phyloP scores from a whole-genome alignment of 2,797 vertebrate genomes.

The Anabacerthia variegaticeps region DNA sequence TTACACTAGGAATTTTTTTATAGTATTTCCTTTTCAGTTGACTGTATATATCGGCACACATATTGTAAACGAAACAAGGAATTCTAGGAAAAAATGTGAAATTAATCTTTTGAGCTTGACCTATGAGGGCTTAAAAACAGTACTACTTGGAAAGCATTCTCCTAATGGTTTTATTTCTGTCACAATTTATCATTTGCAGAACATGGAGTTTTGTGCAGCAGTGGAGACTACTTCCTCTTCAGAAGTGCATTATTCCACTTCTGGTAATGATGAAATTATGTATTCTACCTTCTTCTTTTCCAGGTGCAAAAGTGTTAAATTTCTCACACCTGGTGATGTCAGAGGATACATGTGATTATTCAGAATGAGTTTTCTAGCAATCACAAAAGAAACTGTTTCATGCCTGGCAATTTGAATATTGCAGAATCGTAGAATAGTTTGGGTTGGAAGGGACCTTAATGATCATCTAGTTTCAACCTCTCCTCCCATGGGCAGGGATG shows the following conservation, averaged over 20 bases:
- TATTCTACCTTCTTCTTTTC: background rate
- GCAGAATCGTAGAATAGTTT: background rate
- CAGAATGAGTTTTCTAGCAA: background rate
- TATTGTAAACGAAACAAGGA: background rate
- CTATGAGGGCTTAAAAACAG: background rate
- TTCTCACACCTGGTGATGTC: background rate
- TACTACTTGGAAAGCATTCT: background rate
- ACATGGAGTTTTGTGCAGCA: background rate
- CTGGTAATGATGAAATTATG: background rate
- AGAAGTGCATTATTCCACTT: background rate
- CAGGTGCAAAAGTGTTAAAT: background rate
- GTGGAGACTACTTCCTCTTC: background rate
- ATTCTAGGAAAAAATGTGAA: background rate
- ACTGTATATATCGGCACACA: background rate
- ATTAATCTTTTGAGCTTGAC: slow-evolving; percentile 20
- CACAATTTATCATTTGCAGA: slow-evolving; percentile 1
- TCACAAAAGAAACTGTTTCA: background rate
- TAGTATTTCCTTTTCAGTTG: slow-evolving; percentile 8
- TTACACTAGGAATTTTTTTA: slow-evolving; percentile 13
- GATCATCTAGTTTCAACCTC: background rate
- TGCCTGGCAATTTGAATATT: background rate
- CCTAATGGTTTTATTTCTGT: background rate
- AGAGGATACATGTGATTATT: background rate
- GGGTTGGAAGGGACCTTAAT: background rate
- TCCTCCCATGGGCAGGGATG: background rate